Base-by-base conservation (phyloP, 92 coral and sea anemone species). In the Porites cylindrica region DNA sequence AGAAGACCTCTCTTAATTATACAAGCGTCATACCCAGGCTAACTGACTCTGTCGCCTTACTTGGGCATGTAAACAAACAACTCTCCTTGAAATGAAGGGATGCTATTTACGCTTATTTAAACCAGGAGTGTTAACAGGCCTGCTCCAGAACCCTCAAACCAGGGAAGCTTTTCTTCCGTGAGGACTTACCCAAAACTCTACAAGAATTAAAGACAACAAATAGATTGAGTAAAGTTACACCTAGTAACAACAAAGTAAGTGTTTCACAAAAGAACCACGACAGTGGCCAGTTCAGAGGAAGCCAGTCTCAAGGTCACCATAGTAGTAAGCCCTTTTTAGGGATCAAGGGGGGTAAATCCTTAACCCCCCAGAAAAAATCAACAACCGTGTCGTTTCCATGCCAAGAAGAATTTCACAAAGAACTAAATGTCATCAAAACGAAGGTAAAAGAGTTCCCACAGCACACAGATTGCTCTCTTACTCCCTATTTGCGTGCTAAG, bases 131-230 rank as follows among this genome's bases (percentile, higher is more conserved):
- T n/a, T 74, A 72, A 56, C 81, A 70, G 60, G 88, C 82, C 38
- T 75, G 72, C 18, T 75, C 81, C 20, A 75, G 82, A 82, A 69
- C 86, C 63, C 58, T 72, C 65, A 81, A 82, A 59, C 87, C 81
- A 2, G 81, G 81, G 13, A 79, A 87, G 68, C 73, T 70, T 58
- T 47, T 87, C 7, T 87, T 87, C 61, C 75, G 82, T n/a, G 79
- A 80, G 78, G 89, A 87, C 13, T 72, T 84, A 16, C 66, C 92
- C 78, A 89, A 84, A 47, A 66, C 81, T 51, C 73, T 84, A 32
- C 86, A 84, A 61, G 92, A 89, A 54, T 70, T 89, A 18, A 89
- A 89, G 83, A 66, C 89, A 53, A 89, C 92, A 56, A 89, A 89
- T 58, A 79, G 51, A 51, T 13, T 84, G 32, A 29, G 0, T 29